Conservation (phyloP, 2,797 vertebrate species). For the Leptodactylus fallax region DNA sequence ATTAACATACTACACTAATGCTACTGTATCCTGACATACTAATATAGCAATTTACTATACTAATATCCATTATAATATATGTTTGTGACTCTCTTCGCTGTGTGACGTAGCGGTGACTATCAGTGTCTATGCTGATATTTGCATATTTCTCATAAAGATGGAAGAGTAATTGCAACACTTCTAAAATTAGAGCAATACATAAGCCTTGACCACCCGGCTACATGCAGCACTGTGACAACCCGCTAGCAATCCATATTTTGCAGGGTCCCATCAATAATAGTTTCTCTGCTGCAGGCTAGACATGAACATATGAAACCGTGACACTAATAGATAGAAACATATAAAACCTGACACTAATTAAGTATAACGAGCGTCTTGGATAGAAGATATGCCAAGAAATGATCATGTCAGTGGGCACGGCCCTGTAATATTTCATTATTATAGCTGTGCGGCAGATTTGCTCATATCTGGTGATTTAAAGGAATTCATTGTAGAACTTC, state of each 20-base stretch:
- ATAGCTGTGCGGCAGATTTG: not conserved
- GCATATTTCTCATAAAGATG: not conserved
- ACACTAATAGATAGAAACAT: constrained; percentile 42
- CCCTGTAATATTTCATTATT: constrained; percentile 30
- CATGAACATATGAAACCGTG: constrained; percentile 16
- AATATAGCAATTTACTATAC: no score
- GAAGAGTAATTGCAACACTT: not conserved
- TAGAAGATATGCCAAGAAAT: constrained; percentile 25
- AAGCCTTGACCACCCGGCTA: not conserved
- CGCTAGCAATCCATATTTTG: not conserved
- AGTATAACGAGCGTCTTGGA: constrained; percentile 36
- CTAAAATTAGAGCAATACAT: not conserved
- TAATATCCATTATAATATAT: no score
- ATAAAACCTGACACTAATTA: constrained; percentile 51
- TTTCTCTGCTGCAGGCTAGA: not conserved
- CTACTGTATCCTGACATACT: no score
- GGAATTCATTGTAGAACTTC: not conserved
- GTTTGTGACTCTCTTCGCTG: not conserved
- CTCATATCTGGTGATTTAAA: not conserved
- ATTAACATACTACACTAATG: no score
- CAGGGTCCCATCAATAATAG: not conserved
- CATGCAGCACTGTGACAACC: not conserved
- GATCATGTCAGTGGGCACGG: constrained; percentile 1
- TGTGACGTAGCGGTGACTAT: not conserved
- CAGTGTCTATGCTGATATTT: not conserved